phyloP scores from a whole-genome alignment of 2,797 vertebrate genomes.

The Falco novaeseelandiae region DNA sequence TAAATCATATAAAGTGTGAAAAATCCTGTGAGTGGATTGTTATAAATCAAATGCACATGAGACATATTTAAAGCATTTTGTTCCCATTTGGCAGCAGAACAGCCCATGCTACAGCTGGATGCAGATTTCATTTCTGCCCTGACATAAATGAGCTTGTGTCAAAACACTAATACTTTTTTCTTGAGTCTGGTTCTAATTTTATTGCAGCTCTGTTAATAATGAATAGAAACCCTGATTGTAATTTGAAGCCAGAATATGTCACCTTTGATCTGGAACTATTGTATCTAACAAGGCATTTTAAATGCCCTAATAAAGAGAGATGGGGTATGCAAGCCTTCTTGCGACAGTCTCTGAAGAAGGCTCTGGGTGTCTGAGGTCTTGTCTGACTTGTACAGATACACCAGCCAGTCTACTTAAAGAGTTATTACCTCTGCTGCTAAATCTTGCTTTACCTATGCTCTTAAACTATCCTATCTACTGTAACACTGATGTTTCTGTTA shows the following conservation, averaged over 20 bases:
- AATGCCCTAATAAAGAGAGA: not conserved
- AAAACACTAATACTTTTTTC: not conserved
- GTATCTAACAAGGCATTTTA: not conserved
- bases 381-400: not conserved
- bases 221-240: not conserved
- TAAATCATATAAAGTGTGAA: slow-evolving; percentile 25
- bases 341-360: not conserved
- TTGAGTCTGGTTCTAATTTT: not conserved
- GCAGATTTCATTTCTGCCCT: not conserved
- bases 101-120: not conserved
- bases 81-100: not conserved
- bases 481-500: not conserved
- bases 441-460: not conserved
- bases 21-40: not conserved
- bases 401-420: not conserved
- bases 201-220: not conserved
- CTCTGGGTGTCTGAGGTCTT: not conserved
- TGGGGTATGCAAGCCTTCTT: not conserved
- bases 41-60: slow-evolving; percentile 32
- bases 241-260: not conserved
- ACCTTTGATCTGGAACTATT: not conserved
- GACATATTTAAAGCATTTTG: not conserved
- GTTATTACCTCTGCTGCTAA: not conserved
- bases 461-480: not conserved
- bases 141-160: not conserved